A percentile compares a stretch with the other conserved stretches of the same genome.
Evolutionary conservation across 2,888 invertebrate species (phyloP).

Genomic region (Noctua comes): DNA sequence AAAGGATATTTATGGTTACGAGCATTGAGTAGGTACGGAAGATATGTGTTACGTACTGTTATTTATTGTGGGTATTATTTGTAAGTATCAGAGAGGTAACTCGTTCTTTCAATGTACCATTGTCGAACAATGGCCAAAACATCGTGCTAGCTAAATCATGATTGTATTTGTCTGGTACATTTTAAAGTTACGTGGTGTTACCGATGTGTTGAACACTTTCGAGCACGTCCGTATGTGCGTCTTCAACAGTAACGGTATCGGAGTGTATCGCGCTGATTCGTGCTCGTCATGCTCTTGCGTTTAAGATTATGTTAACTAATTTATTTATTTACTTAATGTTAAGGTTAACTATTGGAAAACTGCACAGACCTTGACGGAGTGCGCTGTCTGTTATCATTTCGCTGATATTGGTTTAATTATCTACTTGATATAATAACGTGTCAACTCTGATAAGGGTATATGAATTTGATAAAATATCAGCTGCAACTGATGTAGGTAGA

Average conservation of each 20-base stretch:
- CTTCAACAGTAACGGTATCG: conserved; percentile 45
- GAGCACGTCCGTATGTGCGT: conserved; percentile 28
- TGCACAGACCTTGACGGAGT: conserved; percentile 32
- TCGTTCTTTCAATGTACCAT: conserved; percentile 20
- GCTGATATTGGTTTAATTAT: conserved; percentile 48
- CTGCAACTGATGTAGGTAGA: conserved; percentile 17
- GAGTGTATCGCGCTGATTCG: conserved; percentile 21
- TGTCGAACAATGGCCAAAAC: conserved; percentile 25
- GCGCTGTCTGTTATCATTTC: conserved; percentile 32
- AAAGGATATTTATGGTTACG: conserved; percentile 55
- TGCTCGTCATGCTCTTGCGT: conserved; percentile 33
- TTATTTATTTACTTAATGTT: conserved; percentile 16
- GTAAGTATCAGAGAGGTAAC: conserved; percentile 12
- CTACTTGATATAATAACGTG: conserved; percentile 17
- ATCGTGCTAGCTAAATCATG: neutral
- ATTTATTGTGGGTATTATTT: conserved; percentile 44
- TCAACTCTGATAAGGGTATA: conserved; percentile 28
- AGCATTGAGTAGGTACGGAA: conserved; percentile 34
- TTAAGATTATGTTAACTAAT: conserved; percentile 14
- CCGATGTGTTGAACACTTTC: conserved; percentile 18
- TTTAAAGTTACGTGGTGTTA: conserved; percentile 23
- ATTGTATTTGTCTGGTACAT: conserved; percentile 18
- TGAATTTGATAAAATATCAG: conserved; percentile 27
- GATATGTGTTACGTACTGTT: conserved; percentile 43
- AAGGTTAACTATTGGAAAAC: conserved; percentile 15